Evolutionary conservation across 2,113 vertebrate genomes (phyloP), one percentile per base, ranked within the genome.

Genomic region (Malurus alboscapulatus): DNA sequence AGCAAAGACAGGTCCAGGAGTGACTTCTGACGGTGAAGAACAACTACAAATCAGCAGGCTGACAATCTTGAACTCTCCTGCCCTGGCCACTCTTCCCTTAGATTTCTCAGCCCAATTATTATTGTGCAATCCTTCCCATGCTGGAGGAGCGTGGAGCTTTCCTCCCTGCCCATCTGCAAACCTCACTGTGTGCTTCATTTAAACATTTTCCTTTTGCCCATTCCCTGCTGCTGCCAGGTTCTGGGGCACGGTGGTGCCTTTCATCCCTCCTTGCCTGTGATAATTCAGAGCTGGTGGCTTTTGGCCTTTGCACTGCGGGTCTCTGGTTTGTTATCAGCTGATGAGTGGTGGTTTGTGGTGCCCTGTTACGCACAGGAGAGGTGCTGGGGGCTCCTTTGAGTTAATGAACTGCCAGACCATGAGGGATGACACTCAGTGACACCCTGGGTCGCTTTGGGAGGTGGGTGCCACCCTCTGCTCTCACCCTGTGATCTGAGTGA

Each of bases 71-170:
- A 93, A n/a, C 94, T 66, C 65, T 63, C 36, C 54, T 62, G 36
- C 32, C 25, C 73, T 65, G 57, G 25, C 19, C 66, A 75, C 11
- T 12, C 65, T 84, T 81, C 44, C 38, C 55, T 88, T 77, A 75
- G 55, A 72, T 94, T 74, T 91, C 71, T 42, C 76, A 84, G 87
- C 29, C 77, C 89, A 91, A 78, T 95, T 95, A 95, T 84, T 95
- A 87, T 22, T 5, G 9, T 34, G 63, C 86, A 0, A 0, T 72
- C 73, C 26, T 87, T 38, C 29, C 44, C 6, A 0, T 4, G 57
- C 74, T 42, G 74, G 74, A 85, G 84, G 50, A 92, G 58, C 2
- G 1, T 0, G 4, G 54, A 61, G n/a, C 20, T 89, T 40, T 61
- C 79, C 71, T 90, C 83, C 79, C 79, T 83, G 74, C 57, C 85